Conservation (phyloP, 2,888 invertebrate genomes). For the Cantharis nigra region DNA sequence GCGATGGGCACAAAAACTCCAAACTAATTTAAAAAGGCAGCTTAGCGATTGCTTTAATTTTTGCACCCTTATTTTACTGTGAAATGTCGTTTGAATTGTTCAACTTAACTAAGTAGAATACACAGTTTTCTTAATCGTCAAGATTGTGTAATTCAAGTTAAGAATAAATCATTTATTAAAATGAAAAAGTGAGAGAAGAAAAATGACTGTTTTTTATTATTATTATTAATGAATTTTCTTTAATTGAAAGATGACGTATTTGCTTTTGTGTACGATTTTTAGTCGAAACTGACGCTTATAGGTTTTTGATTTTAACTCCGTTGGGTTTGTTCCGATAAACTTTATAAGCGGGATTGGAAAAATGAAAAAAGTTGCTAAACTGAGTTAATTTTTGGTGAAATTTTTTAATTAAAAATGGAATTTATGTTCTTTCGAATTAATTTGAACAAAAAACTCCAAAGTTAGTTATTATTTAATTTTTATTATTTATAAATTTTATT, state of each 20-base stretch:
- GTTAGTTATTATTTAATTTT: neutral
- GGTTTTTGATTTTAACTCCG: neutral
- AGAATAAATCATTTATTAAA: neutral
- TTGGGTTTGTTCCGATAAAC: neutral
- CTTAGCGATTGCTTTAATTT: conserved; percentile 18
- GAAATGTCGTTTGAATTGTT: conserved; percentile 25
- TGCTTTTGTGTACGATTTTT: neutral
- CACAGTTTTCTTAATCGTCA: conserved; percentile 6
- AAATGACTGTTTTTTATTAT: neutral
- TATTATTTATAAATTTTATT: neutral
- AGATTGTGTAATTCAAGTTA: neutral
- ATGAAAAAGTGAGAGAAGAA: neutral
- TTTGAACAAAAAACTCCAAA: neutral
- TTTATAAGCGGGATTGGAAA: neutral
- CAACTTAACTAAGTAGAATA: conserved; percentile 12
- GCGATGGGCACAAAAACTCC: neutral
- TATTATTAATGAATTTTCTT: neutral
- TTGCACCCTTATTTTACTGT: conserved; percentile 23
- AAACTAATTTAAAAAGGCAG: conserved; percentile 15
- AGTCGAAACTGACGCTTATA: neutral
- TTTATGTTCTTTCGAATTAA: neutral
- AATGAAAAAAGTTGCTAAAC: neutral
- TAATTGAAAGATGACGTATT: neutral
- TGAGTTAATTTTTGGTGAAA: neutral
- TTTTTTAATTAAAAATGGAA: neutral